These are phyloP conservation scores for Scyliorhinus canicula DNA, from an alignment of 2,797 vertebrate genomes.

Conservation along the genomic window DNA sequence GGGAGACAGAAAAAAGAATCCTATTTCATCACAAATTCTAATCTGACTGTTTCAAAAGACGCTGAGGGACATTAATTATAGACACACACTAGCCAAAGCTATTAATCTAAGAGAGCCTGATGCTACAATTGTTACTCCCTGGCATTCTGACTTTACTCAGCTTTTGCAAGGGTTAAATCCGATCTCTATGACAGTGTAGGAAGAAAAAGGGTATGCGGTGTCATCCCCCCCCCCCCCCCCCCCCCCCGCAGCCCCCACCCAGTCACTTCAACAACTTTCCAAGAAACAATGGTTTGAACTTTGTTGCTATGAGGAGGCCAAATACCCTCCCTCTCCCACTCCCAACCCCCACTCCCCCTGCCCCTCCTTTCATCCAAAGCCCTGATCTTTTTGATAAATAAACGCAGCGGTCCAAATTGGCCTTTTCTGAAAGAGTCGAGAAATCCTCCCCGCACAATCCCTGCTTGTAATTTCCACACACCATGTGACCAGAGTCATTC, in stretches of 20 bases:
- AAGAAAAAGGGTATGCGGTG: neutral
- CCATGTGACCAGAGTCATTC: constrained; percentile 78
- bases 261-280: constrained; percentile 58
- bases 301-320: constrained; percentile 52
- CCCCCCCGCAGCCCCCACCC: neutral
- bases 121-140: neutral
- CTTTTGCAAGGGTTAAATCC: neutral
- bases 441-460: constrained; percentile 77
- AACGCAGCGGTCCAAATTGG: constrained; percentile 72
- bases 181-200: constrained; percentile 28
- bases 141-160: neutral
- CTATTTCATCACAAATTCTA: neutral
- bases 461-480: constrained; percentile 78
- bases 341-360: constrained; percentile 51
- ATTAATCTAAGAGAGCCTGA: neutral
- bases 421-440: constrained; percentile 66
- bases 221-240: neutral
- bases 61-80: neutral
- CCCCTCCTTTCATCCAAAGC: constrained; percentile 65
- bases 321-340: constrained; percentile 58
- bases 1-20: neutral
- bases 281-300: constrained; percentile 62
- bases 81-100: neutral
- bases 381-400: constrained; percentile 77
- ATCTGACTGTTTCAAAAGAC: neutral